Evolutionary conservation across 2,888 invertebrate species (phyloP).

Genomic region (Tinea semifulvella): DNA sequence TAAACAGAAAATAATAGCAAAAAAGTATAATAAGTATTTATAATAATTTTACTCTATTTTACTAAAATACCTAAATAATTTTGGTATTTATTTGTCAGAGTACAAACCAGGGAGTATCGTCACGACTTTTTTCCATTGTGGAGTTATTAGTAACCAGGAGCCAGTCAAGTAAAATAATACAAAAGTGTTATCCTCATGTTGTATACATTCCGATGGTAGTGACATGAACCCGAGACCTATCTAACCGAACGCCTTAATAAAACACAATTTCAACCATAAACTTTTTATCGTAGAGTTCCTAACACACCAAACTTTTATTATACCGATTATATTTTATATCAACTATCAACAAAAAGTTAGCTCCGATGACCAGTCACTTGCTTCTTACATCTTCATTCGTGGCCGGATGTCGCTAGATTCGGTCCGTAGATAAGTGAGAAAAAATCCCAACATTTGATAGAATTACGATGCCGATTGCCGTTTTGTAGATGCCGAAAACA

Average conservation of each 20-base stretch:
- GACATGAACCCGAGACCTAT: background rate
- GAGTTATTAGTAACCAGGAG: too few relatives aligned
- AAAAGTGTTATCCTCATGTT: constrained; percentile 4
- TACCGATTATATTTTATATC: background rate
- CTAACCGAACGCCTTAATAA: background rate
- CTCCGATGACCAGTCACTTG: constrained; percentile 5
- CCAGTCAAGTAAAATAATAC: too few relatives aligned
- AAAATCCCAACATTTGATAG: constrained; percentile 22
- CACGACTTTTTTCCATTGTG: too few relatives aligned
- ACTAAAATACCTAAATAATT: too few relatives aligned
- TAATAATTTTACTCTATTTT: too few relatives aligned
- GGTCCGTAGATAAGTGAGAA: constrained; percentile 23
- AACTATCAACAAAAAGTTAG: constrained; percentile 2
- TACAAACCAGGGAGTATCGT: too few relatives aligned
- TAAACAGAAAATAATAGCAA: too few relatives aligned
- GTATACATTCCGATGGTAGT: constrained; percentile 2
- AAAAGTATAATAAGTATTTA: too few relatives aligned
- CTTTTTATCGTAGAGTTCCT: background rate
- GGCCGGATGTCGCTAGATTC: constrained; percentile 27
- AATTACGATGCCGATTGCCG: constrained; percentile 18
- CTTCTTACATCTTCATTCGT: constrained; percentile 21
- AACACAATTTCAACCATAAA: constrained; percentile 1
- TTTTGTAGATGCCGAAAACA: constrained; percentile 12
- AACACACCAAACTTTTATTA: background rate
- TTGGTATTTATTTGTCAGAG: too few relatives aligned